Base-by-base conservation (phyloP, 1,140 invertebrate species). In the Drosophila pseudoobscura region DNA sequence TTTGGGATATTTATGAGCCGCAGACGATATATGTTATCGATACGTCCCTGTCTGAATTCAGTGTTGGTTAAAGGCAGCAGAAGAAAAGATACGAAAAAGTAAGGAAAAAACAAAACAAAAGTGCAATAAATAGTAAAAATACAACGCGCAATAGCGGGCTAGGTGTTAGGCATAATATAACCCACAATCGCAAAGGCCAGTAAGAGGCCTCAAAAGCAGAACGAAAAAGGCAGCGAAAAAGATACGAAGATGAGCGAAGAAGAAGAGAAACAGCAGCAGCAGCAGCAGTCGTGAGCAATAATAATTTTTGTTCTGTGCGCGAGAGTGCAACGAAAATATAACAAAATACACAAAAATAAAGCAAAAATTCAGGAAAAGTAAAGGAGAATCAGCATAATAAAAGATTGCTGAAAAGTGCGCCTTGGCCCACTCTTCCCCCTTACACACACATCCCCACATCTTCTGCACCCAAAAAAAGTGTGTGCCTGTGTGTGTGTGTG, bases 61-160 rank as follows among this genome's bases (percentile, higher is more conserved):
- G 20, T 20, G 20, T 20, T 20, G 20, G 20, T 20, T 20, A 20
- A 20, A 20, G 20, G 24, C 53, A 60, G 35, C 49, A 52, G 49
- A 52, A 29, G 60, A 63, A 63, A 63, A 63, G 57, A 58, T 64
- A 70, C 75, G 75, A 80, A 80, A 84, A 87, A 82, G 69, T 88
- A 62, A 66, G 75, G 61, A 85, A 85, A 87, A 75, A 87, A 88
- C 82, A 87, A 87, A 87, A 87, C 82, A 87, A 85, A 85, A 47
- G 71, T 82, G 82, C 78, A 61, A 82, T 80, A 87, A 88, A 82
- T 65, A 60, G 51, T 68, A 69, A 78, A 85, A 88, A 78, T 51
- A 63, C 61, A 75, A 71, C 47, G 75, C 65, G 64, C 70, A 75
- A 61, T 72, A 68, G 49, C 49, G 15, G 57, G 59, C 55, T 53